phyloP scores from a whole-genome alignment of 2,888 invertebrate species.

The Megalurothrips usitatus region DNA sequence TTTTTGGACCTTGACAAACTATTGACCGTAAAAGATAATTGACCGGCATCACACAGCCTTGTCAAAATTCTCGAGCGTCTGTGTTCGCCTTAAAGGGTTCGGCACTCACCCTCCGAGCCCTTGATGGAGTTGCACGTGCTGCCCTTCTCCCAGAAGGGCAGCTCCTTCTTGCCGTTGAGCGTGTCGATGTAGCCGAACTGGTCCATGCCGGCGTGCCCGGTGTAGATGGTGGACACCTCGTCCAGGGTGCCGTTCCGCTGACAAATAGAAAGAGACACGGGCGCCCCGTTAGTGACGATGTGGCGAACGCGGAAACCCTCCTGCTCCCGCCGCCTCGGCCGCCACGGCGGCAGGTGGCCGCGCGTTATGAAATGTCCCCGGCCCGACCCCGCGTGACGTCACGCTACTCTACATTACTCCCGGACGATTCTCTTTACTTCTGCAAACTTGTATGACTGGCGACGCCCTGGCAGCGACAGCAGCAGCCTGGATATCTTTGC shows the following conservation, averaged over 20 bases:
- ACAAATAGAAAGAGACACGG: background rate
- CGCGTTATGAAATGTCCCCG: too few species aligned
- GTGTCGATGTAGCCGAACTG: conserved; percentile 70
- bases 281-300: background rate
- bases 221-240: conserved; percentile 72
- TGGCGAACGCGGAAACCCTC: too few species aligned
- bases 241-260: conserved; percentile 75
- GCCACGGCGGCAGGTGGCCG: too few species aligned
- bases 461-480: too few species aligned
- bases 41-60: too few species aligned
- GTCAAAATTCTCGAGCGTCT: too few species aligned
- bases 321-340: too few species aligned
- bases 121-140: conserved; percentile 59
- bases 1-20: too few species aligned
- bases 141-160: conserved; percentile 65
- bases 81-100: too few species aligned
- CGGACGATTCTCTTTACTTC: background rate
- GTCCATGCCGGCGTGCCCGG: conserved; percentile 67
- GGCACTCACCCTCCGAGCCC: conserved; percentile 45
- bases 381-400: background rate
- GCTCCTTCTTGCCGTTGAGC: conserved; percentile 65
- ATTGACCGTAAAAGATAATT: too few species aligned
- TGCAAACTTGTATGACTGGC: too few species aligned
- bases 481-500: too few species aligned
- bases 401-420: background rate